Conservation (phyloP, 1,140 invertebrate species). For the Plodia interpunctella region DNA sequence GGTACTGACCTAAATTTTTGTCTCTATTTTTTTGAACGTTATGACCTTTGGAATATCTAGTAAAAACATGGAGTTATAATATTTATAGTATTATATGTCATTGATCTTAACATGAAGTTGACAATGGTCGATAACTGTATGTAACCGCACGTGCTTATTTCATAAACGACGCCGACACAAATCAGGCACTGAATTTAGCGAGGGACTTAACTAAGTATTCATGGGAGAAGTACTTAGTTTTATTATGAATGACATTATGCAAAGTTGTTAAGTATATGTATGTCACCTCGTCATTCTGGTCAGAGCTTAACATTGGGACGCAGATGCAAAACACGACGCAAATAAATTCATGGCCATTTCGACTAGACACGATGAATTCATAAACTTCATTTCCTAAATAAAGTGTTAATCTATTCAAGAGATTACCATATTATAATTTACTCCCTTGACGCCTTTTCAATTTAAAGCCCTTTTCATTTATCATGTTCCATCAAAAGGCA, state of each 20-base stretch:
- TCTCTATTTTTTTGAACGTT: no score
- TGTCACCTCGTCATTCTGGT: background rate
- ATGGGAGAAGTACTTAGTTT: background rate
- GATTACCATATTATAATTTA: background rate
- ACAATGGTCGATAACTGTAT: background rate
- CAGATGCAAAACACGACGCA: background rate
- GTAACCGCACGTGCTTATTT: background rate
- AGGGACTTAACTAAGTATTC: background rate
- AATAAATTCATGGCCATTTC: background rate
- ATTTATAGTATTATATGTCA: no score
- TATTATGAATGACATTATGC: conserved; percentile 4
- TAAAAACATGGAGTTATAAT: no score
- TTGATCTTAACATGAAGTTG: background rate
- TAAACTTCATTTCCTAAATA: background rate
- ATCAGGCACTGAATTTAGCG: background rate
- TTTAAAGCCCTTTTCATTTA: conserved; percentile 4
- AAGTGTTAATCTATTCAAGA: background rate
- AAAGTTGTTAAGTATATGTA: background rate
- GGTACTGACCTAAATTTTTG: no score
- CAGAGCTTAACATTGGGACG: no score
- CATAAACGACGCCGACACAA: background rate
- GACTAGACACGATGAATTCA: background rate
- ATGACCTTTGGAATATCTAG: no score
- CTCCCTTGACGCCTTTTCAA: conserved; percentile 6
- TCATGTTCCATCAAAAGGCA: background rate